Conservation (phyloP, 2,888 invertebrate species). For the Patella ulyssiponensis region DNA sequence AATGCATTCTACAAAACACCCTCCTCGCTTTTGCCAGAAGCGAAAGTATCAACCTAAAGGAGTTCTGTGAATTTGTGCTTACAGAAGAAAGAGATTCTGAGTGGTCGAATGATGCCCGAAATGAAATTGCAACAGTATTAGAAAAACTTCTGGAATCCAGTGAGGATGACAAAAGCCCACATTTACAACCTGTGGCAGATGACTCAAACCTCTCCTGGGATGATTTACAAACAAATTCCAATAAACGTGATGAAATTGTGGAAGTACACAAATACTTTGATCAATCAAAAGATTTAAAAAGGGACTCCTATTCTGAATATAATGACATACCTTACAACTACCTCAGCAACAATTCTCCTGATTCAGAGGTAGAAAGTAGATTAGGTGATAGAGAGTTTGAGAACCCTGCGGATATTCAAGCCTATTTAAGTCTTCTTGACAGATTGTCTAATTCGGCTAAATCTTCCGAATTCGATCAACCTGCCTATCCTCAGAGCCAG, state of each 20-base stretch:
- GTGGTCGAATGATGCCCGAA: conserved; percentile 27
- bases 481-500: neutral
- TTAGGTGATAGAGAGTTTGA: neutral
- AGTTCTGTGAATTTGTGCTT: neutral
- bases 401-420: neutral
- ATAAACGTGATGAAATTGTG: conserved; percentile 56
- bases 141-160: conserved; percentile 32
- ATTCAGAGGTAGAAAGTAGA: neutral
- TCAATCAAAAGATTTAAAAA: conserved; percentile 44
- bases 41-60: conserved; percentile 22
- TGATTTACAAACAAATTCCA: conserved; percentile 32
- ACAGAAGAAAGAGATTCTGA: neutral
- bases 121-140: conserved; percentile 39
- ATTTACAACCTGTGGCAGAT: neutral
- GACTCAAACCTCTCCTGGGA: conserved; percentile 18
- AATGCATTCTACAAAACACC: conserved; percentile 85
- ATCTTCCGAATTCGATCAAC: neutral
- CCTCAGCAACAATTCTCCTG: conserved; percentile 16
- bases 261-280: conserved; percentile 58
- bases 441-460: neutral
- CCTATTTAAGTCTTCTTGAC: neutral
- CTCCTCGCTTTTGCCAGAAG: conserved; percentile 38
- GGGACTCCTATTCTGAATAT: conserved; percentile 32
- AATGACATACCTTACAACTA: conserved; percentile 22
- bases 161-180: conserved; percentile 15